Base-by-base conservation (phyloP, 2,113 vertebrate genomes). In the Argyrosomus japonicus region DNA sequence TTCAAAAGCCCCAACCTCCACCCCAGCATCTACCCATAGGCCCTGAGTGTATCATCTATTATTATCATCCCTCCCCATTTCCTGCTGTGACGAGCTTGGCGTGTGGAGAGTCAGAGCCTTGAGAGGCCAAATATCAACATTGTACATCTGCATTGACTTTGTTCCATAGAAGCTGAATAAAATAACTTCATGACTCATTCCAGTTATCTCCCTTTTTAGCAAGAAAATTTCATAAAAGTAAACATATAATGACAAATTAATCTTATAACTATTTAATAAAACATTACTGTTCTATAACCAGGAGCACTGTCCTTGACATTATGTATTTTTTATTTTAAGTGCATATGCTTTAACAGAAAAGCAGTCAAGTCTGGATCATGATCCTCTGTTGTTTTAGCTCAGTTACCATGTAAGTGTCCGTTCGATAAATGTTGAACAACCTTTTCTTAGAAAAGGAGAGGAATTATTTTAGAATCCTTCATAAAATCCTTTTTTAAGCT, bases 391-490 rank as follows among this genome's bases (percentile, higher is more conserved):
- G 45, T 45, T 58, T 57, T 17, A 53, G 63, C 25, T 58, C 54
- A 68, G 36, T 32, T 54, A 6, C 71, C 58, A 70, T 27, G 19
- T 15, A 7, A 61, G 21, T 23, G 47, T 67, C 29, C 56, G 43
- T 53, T 40, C 23, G 51, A 13, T 23, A 18, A 45, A 64, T 73
- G 19, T 25, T 51, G 17, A 72, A 60, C 36, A 78, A 8, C 8
- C 10, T 25, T 76, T 76, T 63, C 11, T 78, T 23, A 23, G 10
- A 36, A 53, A 45, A 29, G 13, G 36, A 61, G 4, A 54, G 43
- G 57, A 56, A 75, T 58, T 74, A 77, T 61, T 48, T 75, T n/a
- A 3, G 1, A 68, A 40, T 75, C 58, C 32, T 48, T 75, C 18
- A 47, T 19, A 32, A 71, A 71, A 78, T 40, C 11, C 18, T 18